These are phyloP conservation scores for Cydia splendana DNA, from an alignment of 1,140 invertebrate species.

Conservation along the genomic window DNA sequence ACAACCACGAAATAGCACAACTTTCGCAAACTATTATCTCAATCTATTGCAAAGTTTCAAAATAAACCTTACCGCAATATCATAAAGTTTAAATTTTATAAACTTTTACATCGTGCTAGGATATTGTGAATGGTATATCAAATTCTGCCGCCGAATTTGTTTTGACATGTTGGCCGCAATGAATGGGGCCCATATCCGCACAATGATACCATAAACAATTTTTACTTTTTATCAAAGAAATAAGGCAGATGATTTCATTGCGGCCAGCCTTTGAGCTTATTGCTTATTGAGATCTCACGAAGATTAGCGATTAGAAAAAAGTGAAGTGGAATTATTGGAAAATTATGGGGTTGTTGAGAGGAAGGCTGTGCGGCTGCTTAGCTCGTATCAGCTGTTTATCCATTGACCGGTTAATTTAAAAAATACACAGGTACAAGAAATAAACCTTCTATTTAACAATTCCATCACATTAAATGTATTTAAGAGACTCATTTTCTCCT, in stretches of 20 bases:
- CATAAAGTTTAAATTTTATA: neutral
- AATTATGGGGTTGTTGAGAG: conserved; percentile 62
- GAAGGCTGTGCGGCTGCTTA: conserved; percentile 41
- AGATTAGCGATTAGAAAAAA: conserved; percentile 68
- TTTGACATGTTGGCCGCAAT: conserved; percentile 65
- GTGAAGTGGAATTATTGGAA: conserved; percentile 72
- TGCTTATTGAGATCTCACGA: conserved; percentile 70
- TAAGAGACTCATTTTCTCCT: no score
- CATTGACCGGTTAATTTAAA: conserved; percentile 43
- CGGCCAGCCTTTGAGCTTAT: conserved; percentile 58
- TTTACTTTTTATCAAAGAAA: conserved; percentile 51
- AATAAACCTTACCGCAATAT: neutral
- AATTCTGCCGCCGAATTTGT: conserved; percentile 47
- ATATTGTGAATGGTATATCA: neutral
- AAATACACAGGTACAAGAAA: conserved; percentile 37
- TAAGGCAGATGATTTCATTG: conserved; percentile 62
- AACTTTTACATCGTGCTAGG: neutral
- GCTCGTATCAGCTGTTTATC: neutral
- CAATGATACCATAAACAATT: conserved; percentile 74
- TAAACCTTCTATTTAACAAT: no score
- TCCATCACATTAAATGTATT: no score
- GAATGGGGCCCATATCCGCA: conserved; percentile 50
- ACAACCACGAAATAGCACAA: conserved; percentile 44
- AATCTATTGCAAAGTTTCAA: conserved; percentile 46
- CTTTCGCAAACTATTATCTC: conserved; percentile 41